Evolutionary conservation across 2,888 invertebrate species (phyloP).

Genomic region (Drosophila subsilvestris): DNA sequence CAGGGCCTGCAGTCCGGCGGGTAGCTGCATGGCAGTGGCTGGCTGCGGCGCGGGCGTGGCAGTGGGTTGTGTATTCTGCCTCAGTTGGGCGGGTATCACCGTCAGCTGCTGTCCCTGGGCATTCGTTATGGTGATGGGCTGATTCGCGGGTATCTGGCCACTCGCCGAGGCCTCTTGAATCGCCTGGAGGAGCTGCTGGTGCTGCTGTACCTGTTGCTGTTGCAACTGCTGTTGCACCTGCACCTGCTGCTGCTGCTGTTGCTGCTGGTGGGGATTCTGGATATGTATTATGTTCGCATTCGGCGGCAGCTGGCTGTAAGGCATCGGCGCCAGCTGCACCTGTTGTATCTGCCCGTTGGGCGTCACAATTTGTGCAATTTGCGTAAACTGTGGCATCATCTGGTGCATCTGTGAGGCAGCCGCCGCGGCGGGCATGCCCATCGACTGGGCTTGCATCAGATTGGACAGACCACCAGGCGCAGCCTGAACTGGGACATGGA

Average conservation of each 20-base stretch:
- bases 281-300: constrained; percentile 83
- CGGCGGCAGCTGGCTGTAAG: constrained; percentile 80
- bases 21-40: constrained; percentile 77
- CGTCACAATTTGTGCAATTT: constrained; percentile 93
- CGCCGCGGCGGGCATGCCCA: constrained; percentile 81
- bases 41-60: constrained; percentile 25
- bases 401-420: constrained; percentile 86
- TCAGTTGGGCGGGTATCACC: constrained; percentile 90
- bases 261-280: constrained; percentile 78
- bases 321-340: constrained; percentile 89
- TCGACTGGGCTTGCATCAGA: constrained; percentile 84
- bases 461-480: constrained; percentile 85
- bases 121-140: constrained; percentile 90
- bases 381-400: constrained; percentile 93
- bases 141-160: constrained; percentile 83
- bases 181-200: constrained; percentile 80
- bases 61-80: constrained; percentile 23
- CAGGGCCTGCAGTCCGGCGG: constrained; percentile 86
- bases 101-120: constrained; percentile 93
- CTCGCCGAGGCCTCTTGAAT: constrained; percentile 74
- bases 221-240: constrained; percentile 60
- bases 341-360: constrained; percentile 95
- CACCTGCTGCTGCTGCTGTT: constrained; percentile 57
- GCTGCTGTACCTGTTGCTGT: constrained; percentile 73
- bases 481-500: constrained; percentile 95